phyloP scores from a whole-genome alignment of 2,113 vertebrate genomes.

The Nerophis lumbriciformis region DNA sequence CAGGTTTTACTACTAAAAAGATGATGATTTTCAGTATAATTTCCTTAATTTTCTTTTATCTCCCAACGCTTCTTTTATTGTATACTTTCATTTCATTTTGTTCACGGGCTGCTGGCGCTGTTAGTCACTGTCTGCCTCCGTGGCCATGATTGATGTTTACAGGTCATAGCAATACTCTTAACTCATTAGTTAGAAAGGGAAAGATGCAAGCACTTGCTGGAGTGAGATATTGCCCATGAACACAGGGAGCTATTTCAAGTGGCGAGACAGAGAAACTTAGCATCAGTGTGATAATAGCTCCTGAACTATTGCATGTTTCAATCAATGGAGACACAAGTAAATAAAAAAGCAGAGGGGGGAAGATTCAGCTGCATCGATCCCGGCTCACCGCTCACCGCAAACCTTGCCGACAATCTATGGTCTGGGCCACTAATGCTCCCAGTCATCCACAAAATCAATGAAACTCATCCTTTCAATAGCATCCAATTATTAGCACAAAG shows the following conservation, averaged over 20 bases:
- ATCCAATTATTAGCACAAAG: constrained; percentile 96
- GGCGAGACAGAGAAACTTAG: constrained; percentile 77
- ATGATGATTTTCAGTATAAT: constrained; percentile 11
- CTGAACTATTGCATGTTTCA: constrained; percentile 80
- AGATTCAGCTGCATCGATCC: constrained; percentile 89
- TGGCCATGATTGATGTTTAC: constrained; percentile 69
- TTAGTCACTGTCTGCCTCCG: constrained; percentile 65
- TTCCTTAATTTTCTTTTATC: constrained; percentile 40
- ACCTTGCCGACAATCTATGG: constrained; percentile 80
- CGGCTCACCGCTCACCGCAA: constrained; percentile 83
- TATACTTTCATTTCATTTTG: constrained; percentile 67
- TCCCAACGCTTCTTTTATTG: constrained; percentile 58
- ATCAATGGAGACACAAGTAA: constrained; percentile 82
- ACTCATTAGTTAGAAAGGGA: constrained; percentile 74
- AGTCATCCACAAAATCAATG: constrained; percentile 92
- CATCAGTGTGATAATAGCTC: constrained; percentile 80
- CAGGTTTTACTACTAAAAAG: background rate
- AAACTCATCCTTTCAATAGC: constrained; percentile 97
- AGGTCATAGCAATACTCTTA: constrained; percentile 74
- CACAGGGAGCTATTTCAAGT: constrained; percentile 53
- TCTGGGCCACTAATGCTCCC: constrained; percentile 87
- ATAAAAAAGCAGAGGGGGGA: constrained; percentile 78
- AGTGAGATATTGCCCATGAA: constrained; percentile 67
- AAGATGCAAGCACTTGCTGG: constrained; percentile 65
- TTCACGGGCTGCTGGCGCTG: constrained; percentile 42